Conservation (phyloP, 2,888 invertebrate species). For the Aethes cnicana region DNA sequence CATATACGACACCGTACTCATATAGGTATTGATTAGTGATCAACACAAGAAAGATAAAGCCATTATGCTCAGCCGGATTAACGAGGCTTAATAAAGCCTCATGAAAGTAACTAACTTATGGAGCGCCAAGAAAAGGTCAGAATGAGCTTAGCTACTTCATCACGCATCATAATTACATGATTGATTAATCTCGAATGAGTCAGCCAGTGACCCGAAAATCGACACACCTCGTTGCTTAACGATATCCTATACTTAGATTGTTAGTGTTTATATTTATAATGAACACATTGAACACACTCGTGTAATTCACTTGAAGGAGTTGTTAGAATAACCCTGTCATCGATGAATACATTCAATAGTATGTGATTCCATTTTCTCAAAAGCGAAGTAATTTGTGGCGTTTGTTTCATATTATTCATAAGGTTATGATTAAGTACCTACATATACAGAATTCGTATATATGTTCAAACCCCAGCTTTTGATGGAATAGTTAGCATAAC, state of each 20-base stretch:
- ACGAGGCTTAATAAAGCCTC: constrained; percentile 18
- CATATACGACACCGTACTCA: background rate
- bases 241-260: background rate
- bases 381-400: background rate
- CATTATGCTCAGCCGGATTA: constrained; percentile 20
- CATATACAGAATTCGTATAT: background rate
- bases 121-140: constrained; percentile 22
- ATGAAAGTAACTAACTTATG: constrained; percentile 22
- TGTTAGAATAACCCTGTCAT: too few species aligned
- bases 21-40: background rate
- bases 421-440: too few species aligned
- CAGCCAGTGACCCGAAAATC: constrained; percentile 21
- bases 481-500: constrained; percentile 18
- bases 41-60: constrained; percentile 2
- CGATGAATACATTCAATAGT: too few species aligned
- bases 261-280: background rate
- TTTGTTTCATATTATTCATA: background rate
- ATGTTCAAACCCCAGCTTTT: constrained; percentile 2
- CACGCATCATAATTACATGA: constrained; percentile 29
- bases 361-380: too few species aligned
- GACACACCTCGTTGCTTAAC: constrained; percentile 16
- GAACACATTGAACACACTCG: too few species aligned
- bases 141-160: constrained; percentile 26
- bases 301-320: too few species aligned
- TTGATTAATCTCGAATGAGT: constrained; percentile 28